Evolutionary conservation across 2,797 vertebrate genomes (phyloP).

Genomic region (Xiphorhynchus erythropygius): DNA sequence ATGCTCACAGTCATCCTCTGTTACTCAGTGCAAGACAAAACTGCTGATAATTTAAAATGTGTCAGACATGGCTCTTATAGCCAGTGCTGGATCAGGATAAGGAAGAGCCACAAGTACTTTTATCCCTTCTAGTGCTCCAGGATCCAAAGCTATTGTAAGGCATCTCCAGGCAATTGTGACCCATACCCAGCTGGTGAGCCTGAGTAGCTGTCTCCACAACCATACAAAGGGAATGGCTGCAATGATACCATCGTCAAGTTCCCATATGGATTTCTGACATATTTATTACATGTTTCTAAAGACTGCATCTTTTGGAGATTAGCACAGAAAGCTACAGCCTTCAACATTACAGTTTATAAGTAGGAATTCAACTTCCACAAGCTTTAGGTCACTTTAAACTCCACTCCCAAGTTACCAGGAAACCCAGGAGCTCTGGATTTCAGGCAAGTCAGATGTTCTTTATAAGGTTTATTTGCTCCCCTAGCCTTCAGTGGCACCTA

Average conservation of each 20-base stretch:
- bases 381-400: not conserved
- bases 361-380: not conserved
- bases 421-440: not conserved
- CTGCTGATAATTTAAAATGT: not conserved
- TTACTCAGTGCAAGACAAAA: not conserved
- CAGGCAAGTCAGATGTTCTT: not conserved
- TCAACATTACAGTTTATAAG: not conserved
- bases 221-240: not conserved
- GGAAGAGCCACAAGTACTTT: not conserved
- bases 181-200: not conserved
- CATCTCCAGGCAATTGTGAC: not conserved
- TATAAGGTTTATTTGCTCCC: conserved; percentile 26
- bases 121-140: not conserved
- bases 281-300: not conserved
- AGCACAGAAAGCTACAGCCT: not conserved
- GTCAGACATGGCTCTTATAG: not conserved
- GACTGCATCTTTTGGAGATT: not conserved
- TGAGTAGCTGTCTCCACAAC: not conserved
- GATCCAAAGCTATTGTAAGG: not conserved
- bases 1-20: not conserved
- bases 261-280: not conserved
- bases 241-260: not conserved
- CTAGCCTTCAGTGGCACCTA: conserved; percentile 65
- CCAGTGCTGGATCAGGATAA: not conserved
- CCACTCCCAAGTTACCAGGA: not conserved